Evolutionary conservation across 2,888 invertebrate genomes (phyloP), one percentile per base, ranked within the genome.

Genomic region (Gryllus longicercus): DNA sequence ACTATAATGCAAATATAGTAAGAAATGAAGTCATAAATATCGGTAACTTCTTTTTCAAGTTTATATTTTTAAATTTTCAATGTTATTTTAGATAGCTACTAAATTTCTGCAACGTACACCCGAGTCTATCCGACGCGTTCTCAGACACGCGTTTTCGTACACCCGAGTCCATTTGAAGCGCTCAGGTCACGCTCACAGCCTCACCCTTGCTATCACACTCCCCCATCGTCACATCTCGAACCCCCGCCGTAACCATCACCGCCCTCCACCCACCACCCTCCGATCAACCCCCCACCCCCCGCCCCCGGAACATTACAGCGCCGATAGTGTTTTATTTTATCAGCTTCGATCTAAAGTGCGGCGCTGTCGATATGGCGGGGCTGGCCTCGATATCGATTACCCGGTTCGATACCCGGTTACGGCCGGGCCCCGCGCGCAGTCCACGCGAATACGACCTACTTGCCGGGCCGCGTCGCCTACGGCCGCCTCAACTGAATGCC

Each of bases 241-340:
- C 3, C 1, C 11, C n/a, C 63, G 16, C 63, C n/a, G 16, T 14
- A 2, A 4, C 63, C 14, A 12, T 2, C n/a, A 4, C 63, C 63
- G 3, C 16, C 63, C 63, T 18, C 63, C 63, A 3, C 2, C 5
- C 63, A 14, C 2, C 5, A 3, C 3, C 63, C 0, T 14, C 63
- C n/a, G n/a, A n/a, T n/a, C n/a, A n/a, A n/a, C 2, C n/a, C 63
- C 2, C 5, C 63, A 18, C 18, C 51, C 51, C 2, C n/a, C 63
- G 1, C 11, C 63, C 14, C 63, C 63, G 63, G 63, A 14, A 63
- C 63, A 63, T 63, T 8, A 63, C 63, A 63, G 63, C 63, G 4
- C n/a, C 12, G n/a, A 63, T 63, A 63, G 63, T 63, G 63, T 63
- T 63, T 63, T 63, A 63, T 63, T 63, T 63, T 63, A 63, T 63